Percentiles rank a stretch among this genome's conserved stretches.
phyloP scores from a whole-genome alignment of 2,113 vertebrate genomes.

The Gulo gulo region DNA sequence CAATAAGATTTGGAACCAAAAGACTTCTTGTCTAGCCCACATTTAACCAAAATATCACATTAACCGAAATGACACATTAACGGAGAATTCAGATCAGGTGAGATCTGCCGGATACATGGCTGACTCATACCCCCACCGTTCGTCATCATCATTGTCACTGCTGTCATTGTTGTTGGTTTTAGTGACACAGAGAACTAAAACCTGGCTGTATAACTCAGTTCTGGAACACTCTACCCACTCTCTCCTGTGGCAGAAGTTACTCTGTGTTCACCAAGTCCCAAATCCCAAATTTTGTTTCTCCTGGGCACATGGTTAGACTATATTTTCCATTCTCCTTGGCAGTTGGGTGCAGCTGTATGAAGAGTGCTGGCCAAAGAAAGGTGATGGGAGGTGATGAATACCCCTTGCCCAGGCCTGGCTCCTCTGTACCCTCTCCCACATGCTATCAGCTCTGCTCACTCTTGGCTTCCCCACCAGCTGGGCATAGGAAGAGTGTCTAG shows the following conservation, averaged over 20 bases:
- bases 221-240: background rate
- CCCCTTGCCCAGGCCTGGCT: background rate
- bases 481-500: background rate
- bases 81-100: background rate
- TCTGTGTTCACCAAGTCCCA: background rate
- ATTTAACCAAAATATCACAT: background rate
- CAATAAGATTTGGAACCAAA: conserved; percentile 17
- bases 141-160: background rate
- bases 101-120: background rate
- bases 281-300: background rate
- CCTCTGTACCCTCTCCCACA: rapidly evolving
- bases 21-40: background rate
- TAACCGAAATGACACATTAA: background rate
- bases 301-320: background rate
- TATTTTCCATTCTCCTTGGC: background rate
- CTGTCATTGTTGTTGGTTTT: background rate
- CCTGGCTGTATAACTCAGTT: background rate
- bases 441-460: background rate
- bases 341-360: background rate
- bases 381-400: too few species aligned
- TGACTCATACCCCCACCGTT: background rate
- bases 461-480: background rate
- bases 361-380: background rate
- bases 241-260: background rate
- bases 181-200: background rate